Conservation (phyloP, 2,888 invertebrate genomes). For the Hemithea aestivaria region DNA sequence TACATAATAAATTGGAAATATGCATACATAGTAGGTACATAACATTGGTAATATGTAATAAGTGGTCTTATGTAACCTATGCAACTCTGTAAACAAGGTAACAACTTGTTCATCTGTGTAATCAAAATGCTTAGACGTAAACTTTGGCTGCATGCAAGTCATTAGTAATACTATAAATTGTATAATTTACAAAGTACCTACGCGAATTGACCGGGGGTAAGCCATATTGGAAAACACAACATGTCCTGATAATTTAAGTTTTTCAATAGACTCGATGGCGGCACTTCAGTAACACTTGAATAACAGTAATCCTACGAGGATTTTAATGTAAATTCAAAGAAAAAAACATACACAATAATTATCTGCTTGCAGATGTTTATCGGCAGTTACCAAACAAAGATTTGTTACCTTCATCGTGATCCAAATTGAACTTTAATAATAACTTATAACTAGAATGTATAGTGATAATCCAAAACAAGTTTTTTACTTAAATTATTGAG, state of each 20-base stretch:
- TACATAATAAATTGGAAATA: no score
- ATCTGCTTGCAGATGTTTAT: conserved; percentile 12
- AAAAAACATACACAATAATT: conserved; percentile 22
- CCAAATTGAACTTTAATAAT: conserved; percentile 19
- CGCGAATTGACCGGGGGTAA: conserved; percentile 43
- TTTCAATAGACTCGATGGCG: conserved; percentile 16
- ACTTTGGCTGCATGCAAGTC: conserved; percentile 21
- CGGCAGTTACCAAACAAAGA: conserved; percentile 7
- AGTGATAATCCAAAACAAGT: background rate
- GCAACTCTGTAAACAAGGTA: conserved; percentile 9
- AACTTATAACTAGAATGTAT: background rate
- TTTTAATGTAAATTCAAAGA: conserved; percentile 5
- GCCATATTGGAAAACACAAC: conserved; percentile 68
- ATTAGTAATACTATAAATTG: conserved; percentile 15
- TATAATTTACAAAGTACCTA: conserved; percentile 33
- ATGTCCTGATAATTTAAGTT: conserved; percentile 34
- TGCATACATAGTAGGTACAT: conserved; percentile 1
- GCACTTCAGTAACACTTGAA: conserved; percentile 1
- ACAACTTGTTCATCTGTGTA: conserved; percentile 1
- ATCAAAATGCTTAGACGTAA: conserved; percentile 7
- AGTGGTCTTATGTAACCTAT: conserved; percentile 24
- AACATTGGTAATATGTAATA: no score
- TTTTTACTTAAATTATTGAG: conserved; percentile 10
- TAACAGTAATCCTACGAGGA: conserved; percentile 1
- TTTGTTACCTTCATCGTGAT: conserved; percentile 54